Evolutionary conservation across 2,888 invertebrate species (phyloP), one percentile per base, ranked within the genome.

Genomic region (Tipula vernalis): DNA sequence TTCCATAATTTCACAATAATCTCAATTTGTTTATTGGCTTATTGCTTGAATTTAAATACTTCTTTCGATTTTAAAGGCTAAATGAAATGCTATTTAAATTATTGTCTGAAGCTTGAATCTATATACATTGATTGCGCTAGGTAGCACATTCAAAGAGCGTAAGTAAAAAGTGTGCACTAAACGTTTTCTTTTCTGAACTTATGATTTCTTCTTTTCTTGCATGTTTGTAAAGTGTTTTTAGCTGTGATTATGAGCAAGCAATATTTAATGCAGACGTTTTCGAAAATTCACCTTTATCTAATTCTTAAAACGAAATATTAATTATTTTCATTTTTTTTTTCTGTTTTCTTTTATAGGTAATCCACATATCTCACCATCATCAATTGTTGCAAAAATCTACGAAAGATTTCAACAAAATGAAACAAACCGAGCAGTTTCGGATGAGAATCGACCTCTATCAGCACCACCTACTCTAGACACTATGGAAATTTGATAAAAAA

Each of bases 371-470:
- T 95, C 94, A 91, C 95, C 96, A 88, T 96, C 96, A 89, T 94
- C 94, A 91, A 96, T 96, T 92, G 96, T 96, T 91, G 95, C 95
- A 91, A 96, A 96, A 91, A 96, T 96, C 89, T 95, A 96, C 94
- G 94, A 95, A 88, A 93, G 95, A 87, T 94, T 94, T 88, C 92
- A 94, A 88, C 92, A 93, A 88, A 93, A 93, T 89, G 94, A 94
- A 88, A 92, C 92, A 36, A 92, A 92, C 88, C 93, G 89, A 28
- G 90, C 89, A n/a, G 89, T 90, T 83, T 89, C 89, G 87, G 89
- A 87, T 88, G 71, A 87, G 18, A 88, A 88, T 87, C 86, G 88
- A 85, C 88, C 88, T n/a, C 87, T 87, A 86, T 88, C 88, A 41
- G 88, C 88, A 87, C 88, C 88, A 84, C 88, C 88, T 71, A 88